These are phyloP conservation scores for Cepaea nemoralis DNA, from an alignment of 1,140 invertebrate species.

Conservation along the genomic window DNA sequence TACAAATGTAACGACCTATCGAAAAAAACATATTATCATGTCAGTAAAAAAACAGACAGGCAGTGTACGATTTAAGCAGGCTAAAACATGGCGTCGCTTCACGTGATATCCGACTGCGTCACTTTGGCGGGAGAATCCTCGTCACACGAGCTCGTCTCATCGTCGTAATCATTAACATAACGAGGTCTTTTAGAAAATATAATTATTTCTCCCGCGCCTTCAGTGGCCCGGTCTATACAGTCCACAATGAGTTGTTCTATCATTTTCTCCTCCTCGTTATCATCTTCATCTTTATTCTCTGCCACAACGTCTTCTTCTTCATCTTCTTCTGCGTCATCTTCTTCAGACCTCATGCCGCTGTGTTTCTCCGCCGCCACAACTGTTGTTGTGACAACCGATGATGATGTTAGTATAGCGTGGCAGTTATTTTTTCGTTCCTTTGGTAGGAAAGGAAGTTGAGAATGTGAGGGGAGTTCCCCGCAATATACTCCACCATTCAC, in stretches of 20 bases:
- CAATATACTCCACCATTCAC: slow-evolving; percentile 37
- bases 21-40: too few relatives aligned
- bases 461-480: slow-evolving; percentile 10
- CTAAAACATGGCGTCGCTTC: neutral
- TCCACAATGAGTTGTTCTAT: slow-evolving; percentile 16
- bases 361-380: neutral
- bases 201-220: neutral
- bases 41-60: too few relatives aligned
- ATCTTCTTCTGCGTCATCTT: neutral
- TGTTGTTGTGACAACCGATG: slow-evolving; percentile 41
- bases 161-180: neutral
- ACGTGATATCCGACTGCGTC: neutral
- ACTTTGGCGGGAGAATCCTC: slow-evolving; percentile 25
- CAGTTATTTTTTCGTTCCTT: slow-evolving; percentile 28
- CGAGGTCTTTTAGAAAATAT: slow-evolving; percentile 1
- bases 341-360: neutral
- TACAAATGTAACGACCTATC: too few relatives aligned
- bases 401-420: slow-evolving; percentile 41
- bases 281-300: neutral
- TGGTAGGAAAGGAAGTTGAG: neutral
- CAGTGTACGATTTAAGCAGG: too few relatives aligned
- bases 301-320: neutral
- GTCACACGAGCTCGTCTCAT: slow-evolving; percentile 25
- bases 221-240: neutral
- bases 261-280: neutral